Evolutionary conservation across 2,888 invertebrate species (phyloP).

Genomic region (Drosophila aldrichi): DNA sequence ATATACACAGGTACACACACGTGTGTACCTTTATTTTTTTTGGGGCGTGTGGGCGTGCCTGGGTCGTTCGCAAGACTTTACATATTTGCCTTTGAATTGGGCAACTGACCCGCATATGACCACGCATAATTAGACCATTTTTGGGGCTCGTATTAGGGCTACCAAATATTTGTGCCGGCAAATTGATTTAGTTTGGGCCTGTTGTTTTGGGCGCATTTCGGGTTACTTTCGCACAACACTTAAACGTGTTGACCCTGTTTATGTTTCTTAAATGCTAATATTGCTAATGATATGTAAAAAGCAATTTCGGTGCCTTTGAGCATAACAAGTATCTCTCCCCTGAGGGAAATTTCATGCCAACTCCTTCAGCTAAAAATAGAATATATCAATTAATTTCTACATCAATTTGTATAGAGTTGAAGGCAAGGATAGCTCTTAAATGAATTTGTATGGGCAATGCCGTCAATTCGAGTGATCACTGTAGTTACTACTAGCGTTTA

Average conservation of each 20-base stretch:
- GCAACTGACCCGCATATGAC: slow-evolving; percentile 64
- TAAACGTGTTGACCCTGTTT: slow-evolving; percentile 14
- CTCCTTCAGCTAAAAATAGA: neutral
- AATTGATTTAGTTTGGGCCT: slow-evolving; percentile 58
- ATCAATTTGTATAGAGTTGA: neutral
- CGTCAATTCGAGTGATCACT: neutral
- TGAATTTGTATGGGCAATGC: neutral
- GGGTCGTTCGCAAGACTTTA: slow-evolving; percentile 33
- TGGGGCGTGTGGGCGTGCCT: neutral
- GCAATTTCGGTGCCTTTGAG: neutral
- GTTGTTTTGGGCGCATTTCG: slow-evolving; percentile 27
- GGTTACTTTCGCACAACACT: neutral
- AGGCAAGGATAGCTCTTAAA: no score
- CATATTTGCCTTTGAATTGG: slow-evolving; percentile 34
- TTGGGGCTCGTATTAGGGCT: slow-evolving; percentile 33
- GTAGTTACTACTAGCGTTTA: neutral
- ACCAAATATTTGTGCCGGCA: slow-evolving; percentile 69
- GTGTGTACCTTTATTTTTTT: slow-evolving; percentile 25
- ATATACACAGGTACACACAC: slow-evolving; percentile 26
- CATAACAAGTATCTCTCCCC: neutral
- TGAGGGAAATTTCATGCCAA: no score
- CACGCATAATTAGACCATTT: slow-evolving; percentile 70
- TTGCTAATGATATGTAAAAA: slow-evolving; percentile 11
- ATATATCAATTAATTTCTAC: neutral
- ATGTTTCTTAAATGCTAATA: slow-evolving; percentile 19